Percentiles rank a stretch among this genome's conserved stretches.
phyloP scores from a whole-genome alignment of 2,113 vertebrate genomes.

The Chrysemys picta region DNA sequence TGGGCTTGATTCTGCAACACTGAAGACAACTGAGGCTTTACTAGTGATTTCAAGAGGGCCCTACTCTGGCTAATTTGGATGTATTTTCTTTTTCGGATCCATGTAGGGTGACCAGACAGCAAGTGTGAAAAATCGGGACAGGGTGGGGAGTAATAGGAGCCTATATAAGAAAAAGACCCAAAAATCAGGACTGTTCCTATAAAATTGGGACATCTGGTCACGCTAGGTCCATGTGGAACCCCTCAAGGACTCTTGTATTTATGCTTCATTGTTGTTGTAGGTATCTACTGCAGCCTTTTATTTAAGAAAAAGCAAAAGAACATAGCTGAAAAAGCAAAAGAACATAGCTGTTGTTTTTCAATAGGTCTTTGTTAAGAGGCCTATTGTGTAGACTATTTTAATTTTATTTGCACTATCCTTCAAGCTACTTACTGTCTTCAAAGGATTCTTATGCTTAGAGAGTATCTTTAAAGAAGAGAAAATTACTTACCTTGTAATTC shows the following conservation, averaged over 20 bases:
- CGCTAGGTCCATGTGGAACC: neutral
- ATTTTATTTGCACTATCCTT: neutral
- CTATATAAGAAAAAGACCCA: no score
- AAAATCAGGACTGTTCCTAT: no score
- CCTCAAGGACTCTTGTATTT: neutral
- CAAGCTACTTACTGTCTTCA: neutral
- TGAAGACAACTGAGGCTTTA: neutral
- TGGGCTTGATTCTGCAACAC: neutral
- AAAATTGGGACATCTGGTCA: no score
- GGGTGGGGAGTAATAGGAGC: no score
- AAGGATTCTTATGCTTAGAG: no score
- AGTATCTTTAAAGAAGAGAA: neutral
- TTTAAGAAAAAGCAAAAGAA: neutral
- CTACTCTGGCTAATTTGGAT: neutral
- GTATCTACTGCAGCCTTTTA: neutral
- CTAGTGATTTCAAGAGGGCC: neutral
- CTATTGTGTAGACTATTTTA: neutral
- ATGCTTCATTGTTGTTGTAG: neutral
- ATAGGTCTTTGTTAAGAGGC: neutral
- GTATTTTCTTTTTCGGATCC: neutral
- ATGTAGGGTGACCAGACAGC: neutral
- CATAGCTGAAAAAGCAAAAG: neutral
- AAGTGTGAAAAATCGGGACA: no score
- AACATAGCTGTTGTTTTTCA: rapidly evolving
- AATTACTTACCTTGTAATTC: neutral